Conservation (phyloP, 2,888 invertebrate genomes). For the Diabrotica balteata region DNA sequence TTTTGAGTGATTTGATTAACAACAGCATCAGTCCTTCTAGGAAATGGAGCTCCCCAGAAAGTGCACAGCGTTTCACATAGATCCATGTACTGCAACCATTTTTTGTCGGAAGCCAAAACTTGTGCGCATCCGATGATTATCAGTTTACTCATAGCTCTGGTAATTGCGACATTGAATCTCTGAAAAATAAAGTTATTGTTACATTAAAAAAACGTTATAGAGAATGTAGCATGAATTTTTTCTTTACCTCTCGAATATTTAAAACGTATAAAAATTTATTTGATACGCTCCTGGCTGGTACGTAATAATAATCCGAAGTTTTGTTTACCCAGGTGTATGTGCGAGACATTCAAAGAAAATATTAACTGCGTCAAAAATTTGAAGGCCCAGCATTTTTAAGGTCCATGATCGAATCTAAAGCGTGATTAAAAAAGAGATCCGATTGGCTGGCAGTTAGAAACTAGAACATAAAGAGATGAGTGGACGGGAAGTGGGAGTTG, state of each 20-base stretch:
- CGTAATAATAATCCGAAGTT: too few species aligned
- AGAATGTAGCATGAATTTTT: not conserved
- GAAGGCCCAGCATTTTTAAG: too few species aligned
- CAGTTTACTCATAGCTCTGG: conserved; percentile 75
- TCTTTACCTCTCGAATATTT: not conserved
- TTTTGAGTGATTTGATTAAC: conserved; percentile 30
- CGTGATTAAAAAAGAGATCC: too few species aligned
- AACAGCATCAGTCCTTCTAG: conserved; percentile 37
- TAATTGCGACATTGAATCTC: conserved; percentile 79
- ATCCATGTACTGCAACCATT: conserved; percentile 59
- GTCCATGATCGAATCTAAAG: too few species aligned
- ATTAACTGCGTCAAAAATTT: too few species aligned
- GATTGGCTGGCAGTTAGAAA: too few species aligned
- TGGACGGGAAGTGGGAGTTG: too few species aligned
- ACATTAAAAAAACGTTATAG: not conserved
- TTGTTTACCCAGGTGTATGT: too few species aligned
- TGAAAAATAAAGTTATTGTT: conserved; percentile 54
- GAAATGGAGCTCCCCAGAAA: conserved; percentile 56
- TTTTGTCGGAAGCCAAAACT: conserved; percentile 54
- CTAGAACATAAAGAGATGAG: too few species aligned
- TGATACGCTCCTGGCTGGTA: not conserved
- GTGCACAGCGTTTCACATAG: conserved; percentile 52
- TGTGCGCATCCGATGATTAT: conserved; percentile 68
- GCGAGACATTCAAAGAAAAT: too few species aligned
- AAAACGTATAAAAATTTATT: not conserved